Conservation (phyloP, 2,888 invertebrate species). For the Troides aeacus region DNA sequence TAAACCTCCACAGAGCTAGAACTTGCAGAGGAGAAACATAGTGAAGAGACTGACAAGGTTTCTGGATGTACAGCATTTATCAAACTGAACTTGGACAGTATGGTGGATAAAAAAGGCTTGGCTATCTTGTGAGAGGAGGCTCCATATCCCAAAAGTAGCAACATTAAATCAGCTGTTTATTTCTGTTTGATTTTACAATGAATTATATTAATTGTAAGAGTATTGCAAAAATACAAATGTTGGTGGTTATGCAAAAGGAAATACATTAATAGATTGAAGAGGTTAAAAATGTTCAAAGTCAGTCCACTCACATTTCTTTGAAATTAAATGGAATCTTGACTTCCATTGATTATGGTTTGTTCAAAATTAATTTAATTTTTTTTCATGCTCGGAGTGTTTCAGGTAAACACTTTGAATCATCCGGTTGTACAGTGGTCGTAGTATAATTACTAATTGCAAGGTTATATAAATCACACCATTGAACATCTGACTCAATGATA, state of each 20-base stretch:
- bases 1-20: no score
- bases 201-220: no score
- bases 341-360: background rate
- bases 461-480: conserved; percentile 36
- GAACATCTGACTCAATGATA: conserved; percentile 55
- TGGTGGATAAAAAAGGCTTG: no score
- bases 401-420: conserved; percentile 30
- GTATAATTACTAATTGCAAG: conserved; percentile 33
- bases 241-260: background rate
- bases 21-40: no score
- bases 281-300: conserved; percentile 10
- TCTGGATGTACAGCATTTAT: no score
- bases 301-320: background rate
- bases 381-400: conserved; percentile 24
- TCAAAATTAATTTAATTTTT: conserved; percentile 23
- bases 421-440: conserved; percentile 32
- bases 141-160: no score
- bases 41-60: no score
- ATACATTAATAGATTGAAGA: conserved; percentile 22
- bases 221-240: no score
- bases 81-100: no score
- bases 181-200: no score
- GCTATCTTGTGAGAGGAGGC: no score
- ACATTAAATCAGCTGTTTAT: no score
- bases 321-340: background rate